Base-by-base conservation (phyloP, 2,797 vertebrate species). In the Pantherophis alleghaniensis region DNA sequence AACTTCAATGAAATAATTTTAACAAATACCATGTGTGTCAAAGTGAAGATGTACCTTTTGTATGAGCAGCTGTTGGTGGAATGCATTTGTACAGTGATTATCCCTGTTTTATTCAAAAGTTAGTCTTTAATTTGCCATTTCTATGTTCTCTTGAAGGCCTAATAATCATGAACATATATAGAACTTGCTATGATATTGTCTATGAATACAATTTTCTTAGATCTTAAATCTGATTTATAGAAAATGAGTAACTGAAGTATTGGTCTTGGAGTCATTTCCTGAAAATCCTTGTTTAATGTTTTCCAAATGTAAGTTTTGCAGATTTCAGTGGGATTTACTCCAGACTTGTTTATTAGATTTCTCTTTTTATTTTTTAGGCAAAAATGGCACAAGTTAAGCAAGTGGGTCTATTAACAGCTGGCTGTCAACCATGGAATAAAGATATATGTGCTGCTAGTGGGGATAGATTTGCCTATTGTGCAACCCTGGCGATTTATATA, bases 391-490 rank as follows among this genome's bases (percentile, higher is more conserved):
- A 98, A 94, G 99, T 99, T 93, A 99, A 99, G 96, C 99, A 99
- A 98, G 99, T 99, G 95, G 99, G 99, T 20, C 97, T 99, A 92
- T 88, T 99, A 96, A 98, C 99, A 94, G 99, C 99, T 14, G 99
- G 99, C 42, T 99, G 99, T 95, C 99, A 99, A 96, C 99, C 99
- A 0, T 99, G 99, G 99, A 99, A 99, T 94, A 99, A 99, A 97
- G 99, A 99, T 4, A 99, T 99, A 0, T 99, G 99, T 94, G 99
- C 98, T 1, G 99, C 99, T 42, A 98, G 97, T 55, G 99, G 99
- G 88, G 98, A 99, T 95, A 98, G 99, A 93, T 99, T 99, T 92
- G 99, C 99, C 1, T 99, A 99, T 96, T 99, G 99, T 93, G 99
- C 99, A 47, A 99, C 99, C 0, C 97, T 99, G 93, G 99, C 99